Conservation (phyloP, 2,797 vertebrate species). For the Macrochelys suwanniensis region DNA sequence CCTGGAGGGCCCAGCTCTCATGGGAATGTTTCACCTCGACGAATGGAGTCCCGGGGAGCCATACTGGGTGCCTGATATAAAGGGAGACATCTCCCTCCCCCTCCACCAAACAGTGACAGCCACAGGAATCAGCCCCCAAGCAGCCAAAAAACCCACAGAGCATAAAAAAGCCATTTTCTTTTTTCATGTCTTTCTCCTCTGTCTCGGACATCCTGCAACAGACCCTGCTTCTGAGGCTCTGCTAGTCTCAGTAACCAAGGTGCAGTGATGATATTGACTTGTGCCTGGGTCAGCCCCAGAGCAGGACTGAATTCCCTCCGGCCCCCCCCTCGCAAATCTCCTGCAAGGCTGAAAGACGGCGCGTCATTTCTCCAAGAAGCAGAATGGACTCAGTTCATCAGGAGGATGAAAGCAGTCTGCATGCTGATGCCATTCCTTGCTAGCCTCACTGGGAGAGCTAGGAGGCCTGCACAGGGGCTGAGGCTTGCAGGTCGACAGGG, state of each 20-base stretch:
- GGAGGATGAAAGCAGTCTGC: neutral
- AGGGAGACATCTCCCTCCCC: neutral
- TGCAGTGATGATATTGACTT: too few species aligned
- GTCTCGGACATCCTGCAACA: rapidly evolving
- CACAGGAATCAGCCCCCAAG: neutral
- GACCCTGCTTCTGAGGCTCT: neutral
- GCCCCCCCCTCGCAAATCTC: neutral
- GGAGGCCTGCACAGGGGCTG: neutral
- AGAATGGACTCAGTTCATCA: neutral
- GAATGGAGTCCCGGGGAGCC: neutral
- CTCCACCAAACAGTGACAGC: neutral
- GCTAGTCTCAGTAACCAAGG: too few species aligned
- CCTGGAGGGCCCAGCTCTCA: neutral
- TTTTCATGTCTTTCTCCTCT: neutral
- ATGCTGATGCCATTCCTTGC: neutral
- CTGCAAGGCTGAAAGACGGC: neutral
- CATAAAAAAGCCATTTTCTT: neutral
- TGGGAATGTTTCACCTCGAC: neutral
- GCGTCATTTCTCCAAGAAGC: neutral
- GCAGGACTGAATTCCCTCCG: neutral
- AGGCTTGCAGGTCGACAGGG: neutral
- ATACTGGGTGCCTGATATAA: rapidly evolving
- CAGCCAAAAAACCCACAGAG: neutral
- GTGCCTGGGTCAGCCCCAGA: too few species aligned
- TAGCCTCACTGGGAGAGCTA: neutral